These are phyloP conservation scores for Crotophaga sulcirostris DNA, from an alignment of 2,113 vertebrate genomes.

Conservation along the genomic window DNA sequence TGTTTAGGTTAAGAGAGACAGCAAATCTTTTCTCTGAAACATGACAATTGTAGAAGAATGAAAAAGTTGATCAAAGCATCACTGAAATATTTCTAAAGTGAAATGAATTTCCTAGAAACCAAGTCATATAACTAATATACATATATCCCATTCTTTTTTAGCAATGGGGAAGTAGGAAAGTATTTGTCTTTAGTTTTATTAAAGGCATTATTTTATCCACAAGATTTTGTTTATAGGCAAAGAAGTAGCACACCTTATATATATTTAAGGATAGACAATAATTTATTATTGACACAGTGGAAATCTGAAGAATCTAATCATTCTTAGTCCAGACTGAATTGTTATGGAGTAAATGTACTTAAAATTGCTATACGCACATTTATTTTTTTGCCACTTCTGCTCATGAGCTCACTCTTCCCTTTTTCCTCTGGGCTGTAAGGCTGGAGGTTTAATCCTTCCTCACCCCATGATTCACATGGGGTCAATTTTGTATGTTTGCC, in stretches of 20 bases:
- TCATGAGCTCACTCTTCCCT: background rate
- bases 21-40: background rate
- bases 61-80: background rate
- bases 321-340: background rate
- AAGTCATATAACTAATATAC: fast-evolving
- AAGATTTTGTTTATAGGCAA: background rate
- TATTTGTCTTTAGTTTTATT: background rate
- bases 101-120: background rate
- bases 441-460: background rate
- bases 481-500: background rate
- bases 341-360: background rate
- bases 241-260: background rate
- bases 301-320: background rate
- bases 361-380: background rate
- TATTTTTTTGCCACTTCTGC: background rate
- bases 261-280: background rate
- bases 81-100: background rate
- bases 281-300: background rate
- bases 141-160: background rate
- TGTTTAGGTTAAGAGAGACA: background rate
- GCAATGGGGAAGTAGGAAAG: background rate
- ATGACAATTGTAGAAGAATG: background rate
- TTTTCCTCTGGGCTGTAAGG: background rate
- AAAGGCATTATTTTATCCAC: background rate
- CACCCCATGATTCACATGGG: too few relatives aligned